Conservation (phyloP, 2,797 vertebrate genomes). For the Zalophus californianus region DNA sequence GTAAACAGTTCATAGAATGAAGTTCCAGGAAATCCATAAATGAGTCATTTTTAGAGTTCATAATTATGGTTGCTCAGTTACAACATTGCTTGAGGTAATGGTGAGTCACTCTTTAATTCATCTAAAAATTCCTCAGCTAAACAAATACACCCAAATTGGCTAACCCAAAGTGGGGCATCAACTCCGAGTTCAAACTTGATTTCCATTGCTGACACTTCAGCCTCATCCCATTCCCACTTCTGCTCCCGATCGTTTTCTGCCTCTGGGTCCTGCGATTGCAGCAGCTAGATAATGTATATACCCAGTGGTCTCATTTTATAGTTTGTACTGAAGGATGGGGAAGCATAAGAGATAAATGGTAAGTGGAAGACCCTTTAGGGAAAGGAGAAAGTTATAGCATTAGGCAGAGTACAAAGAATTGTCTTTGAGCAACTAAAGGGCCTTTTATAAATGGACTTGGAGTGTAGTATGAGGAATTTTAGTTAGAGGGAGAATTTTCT, state of each 20-base stretch:
- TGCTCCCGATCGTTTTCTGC: not conserved
- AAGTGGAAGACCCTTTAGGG: conserved; percentile 15
- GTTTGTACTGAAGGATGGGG: not conserved
- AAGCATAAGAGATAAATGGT: not conserved
- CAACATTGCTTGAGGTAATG: conserved; percentile 8
- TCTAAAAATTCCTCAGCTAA: conserved; percentile 54
- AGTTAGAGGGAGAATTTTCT: conserved; percentile 20
- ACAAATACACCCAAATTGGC: conserved; percentile 50
- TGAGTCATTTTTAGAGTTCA: conserved; percentile 50
- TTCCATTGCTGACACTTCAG: not conserved
- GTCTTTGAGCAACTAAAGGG: not conserved
- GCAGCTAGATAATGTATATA: not conserved
- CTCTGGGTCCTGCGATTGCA: not conserved
- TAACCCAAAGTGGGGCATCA: conserved; percentile 13
- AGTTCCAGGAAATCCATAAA: conserved; percentile 61
- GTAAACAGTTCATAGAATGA: conserved; percentile 54
- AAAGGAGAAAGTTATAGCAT: conserved; percentile 14
- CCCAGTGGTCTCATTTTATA: not conserved
- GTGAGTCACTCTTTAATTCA: conserved; percentile 58
- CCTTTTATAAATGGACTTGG: conserved; percentile 30
- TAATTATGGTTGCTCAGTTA: conserved; percentile 41
- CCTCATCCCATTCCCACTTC: not conserved
- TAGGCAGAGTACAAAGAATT: not conserved
- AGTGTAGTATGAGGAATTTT: conserved; percentile 22
- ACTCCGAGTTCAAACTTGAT: conserved; percentile 22